Evolutionary conservation across 2,888 invertebrate species (phyloP).

Genomic region (Chymomyza fuscimana): DNA sequence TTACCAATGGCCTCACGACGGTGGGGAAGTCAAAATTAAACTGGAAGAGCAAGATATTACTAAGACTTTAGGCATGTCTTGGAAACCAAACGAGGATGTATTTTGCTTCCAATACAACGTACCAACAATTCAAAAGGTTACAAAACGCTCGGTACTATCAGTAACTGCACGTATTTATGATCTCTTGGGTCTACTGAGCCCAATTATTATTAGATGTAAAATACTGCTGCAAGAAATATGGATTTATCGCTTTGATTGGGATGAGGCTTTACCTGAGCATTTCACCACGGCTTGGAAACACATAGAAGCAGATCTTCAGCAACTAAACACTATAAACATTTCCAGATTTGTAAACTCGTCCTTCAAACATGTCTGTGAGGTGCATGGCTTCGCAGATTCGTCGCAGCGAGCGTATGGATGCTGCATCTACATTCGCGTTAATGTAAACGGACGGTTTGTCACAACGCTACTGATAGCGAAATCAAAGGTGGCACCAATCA

Average conservation of each 20-base stretch:
- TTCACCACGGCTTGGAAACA: slow-evolving; percentile 8
- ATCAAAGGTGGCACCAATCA: slow-evolving; percentile 23
- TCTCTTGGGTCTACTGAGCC: slow-evolving; percentile 3
- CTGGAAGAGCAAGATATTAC: slow-evolving; percentile 24
- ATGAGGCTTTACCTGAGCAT: slow-evolving; percentile 4
- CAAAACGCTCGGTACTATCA: background rate
- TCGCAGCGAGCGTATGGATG: slow-evolving; percentile 19
- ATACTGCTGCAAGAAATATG: slow-evolving; percentile 27
- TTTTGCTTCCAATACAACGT: slow-evolving; percentile 18
- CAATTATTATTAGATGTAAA: slow-evolving; percentile 32
- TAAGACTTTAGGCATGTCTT: slow-evolving; percentile 23
- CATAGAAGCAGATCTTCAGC: slow-evolving; percentile 3
- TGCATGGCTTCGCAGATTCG: slow-evolving; percentile 21
- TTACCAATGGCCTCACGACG: slow-evolving; percentile 1
- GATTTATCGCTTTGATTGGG: slow-evolving; percentile 10
- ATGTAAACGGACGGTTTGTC: background rate
- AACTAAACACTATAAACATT: background rate
- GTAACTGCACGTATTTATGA: background rate
- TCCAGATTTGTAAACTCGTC: slow-evolving; percentile 16
- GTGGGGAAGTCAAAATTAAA: slow-evolving; percentile 4
- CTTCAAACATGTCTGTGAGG: background rate
- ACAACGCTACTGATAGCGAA: slow-evolving; percentile 12
- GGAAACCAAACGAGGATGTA: slow-evolving; percentile 25
- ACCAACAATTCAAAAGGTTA: background rate
- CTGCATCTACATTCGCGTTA: slow-evolving; percentile 16